Evolutionary conservation across 1,140 invertebrate genomes (phyloP), one percentile per base, ranked within the genome.

Genomic region (Nebria ingens): DNA sequence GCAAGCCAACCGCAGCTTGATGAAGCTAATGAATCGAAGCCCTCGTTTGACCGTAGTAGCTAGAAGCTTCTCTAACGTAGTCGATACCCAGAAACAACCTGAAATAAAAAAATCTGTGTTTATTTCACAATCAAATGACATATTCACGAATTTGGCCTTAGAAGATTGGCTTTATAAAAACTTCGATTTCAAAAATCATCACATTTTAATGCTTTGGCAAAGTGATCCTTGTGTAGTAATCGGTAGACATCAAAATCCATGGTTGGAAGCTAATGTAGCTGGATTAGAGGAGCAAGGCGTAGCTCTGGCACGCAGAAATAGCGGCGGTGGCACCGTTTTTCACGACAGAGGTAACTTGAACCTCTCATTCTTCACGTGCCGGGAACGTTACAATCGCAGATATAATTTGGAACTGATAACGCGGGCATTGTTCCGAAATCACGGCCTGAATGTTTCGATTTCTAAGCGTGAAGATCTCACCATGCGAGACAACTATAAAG

Each of bases 161-260:
- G 93, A 98, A 74, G 89, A 97, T 66, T 97, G 93, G 93, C 73
- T 97, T 49, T 96, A 94, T 71, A 80, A 79, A 45, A 89, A 94
- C 68, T 83, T 80, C 62, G 81, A 93, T 69, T 91, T 94, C 59
- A 77, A 73, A 1, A 82, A 86, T 54, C 82, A 91, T 62, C 87
- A 91, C 68, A 72, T 95, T 0, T 73, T 98, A 63, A 75, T 98
- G 63, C 70, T 97, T 38, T 98, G 93, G 91, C 76, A 83, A 51
- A 99, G 97, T 73, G 77, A 86, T 61, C 93, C 94, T 0, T 89
- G 90, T 68, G 89, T 99, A 51, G 94, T 98, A 0, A 87, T 98
- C 66, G 97, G 97, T 1, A 78, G 91, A 34, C 91, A 98, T 73
- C 96, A 98, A 71, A 99, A 99, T 74, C 92, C 94, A 1, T 98